Evolutionary conservation across 2,113 vertebrate species (phyloP), one percentile per base, ranked within the genome.

Genomic region (Amphilophus citrinellus): DNA sequence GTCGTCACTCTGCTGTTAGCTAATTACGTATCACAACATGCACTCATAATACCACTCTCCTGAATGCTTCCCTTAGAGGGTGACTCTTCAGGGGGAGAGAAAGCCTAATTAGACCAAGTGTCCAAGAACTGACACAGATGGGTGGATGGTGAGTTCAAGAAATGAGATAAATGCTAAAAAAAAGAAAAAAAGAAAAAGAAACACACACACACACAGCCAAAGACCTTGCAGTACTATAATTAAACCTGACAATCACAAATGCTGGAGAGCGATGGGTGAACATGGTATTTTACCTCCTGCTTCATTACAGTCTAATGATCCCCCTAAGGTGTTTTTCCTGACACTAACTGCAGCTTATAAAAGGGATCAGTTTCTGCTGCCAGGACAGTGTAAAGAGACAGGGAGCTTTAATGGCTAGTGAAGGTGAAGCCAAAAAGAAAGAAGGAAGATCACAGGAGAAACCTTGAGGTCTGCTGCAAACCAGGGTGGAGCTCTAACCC

Each of bases 201-300:
- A 9, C 58, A 61, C 58, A 61, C 77, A 80, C 82, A 22, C 37
- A 83, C 79, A 80, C 14, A 39, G 77, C 68, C 79, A 71, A 81
- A 90, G 60, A 89, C 60, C 76, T 85, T 18, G 35, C 42, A 7
- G 82, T 62, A 84, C 61, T 91, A 86, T 91, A 94, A 95, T 95
- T 94, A 93, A 93, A 88, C 63, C 87, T 92, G 94, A 94, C 94
- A 93, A 95, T 95, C 87, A 92, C 93, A 89, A 94, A 90, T 87
- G 90, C 86, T 80, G 66, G 86, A 78, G 80, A 88, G 88, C 68
- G 71, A 93, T 24, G 87, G 88, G 59, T 50, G 86, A 92, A 92
- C 65, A 78, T 79, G 90, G 87, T 90, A 86, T 94, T 96, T 95
- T 91, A 91, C 92, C 88, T 90, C 84, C 90, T 91, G 93, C 89